These are phyloP conservation scores for Orientallactaga sibirica DNA, from an alignment of 2,797 vertebrate species.

Conservation along the genomic window DNA sequence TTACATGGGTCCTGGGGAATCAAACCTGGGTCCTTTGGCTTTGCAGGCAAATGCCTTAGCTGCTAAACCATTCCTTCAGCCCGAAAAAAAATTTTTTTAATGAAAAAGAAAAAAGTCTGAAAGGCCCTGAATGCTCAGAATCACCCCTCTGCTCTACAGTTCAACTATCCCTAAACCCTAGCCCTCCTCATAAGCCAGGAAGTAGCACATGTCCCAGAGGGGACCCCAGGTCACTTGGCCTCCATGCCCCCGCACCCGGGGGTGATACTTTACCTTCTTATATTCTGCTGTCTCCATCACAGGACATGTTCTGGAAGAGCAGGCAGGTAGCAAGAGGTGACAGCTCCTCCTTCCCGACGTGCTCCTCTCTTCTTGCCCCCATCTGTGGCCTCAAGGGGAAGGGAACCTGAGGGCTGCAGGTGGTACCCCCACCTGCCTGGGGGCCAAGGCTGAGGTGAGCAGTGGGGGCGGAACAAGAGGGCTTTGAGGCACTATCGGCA, in stretches of 20 bases:
- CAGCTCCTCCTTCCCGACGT: too few relatives aligned
- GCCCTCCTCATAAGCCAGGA: not conserved
- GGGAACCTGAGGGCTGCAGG: not conserved
- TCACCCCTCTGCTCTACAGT: not conserved
- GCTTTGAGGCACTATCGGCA: slow-evolving; percentile 87
- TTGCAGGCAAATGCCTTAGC: too few relatives aligned
- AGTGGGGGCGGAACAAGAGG: slow-evolving; percentile 83
- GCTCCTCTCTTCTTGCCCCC: not conserved
- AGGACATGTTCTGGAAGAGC: not conserved
- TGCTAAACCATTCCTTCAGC: too few relatives aligned
- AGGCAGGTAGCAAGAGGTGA: not conserved
- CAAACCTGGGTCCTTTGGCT: too few relatives aligned
- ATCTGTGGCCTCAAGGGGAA: not conserved
- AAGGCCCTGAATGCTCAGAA: fast-evolving
- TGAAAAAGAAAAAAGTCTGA: not conserved
- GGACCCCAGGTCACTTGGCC: fast-evolving
- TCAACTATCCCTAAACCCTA: too few relatives aligned
- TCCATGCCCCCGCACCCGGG: not conserved
- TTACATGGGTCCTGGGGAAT: too few relatives aligned
- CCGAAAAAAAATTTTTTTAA: too few relatives aligned
- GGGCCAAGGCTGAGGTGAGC: not conserved
- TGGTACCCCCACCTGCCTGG: not conserved
- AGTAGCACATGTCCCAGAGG: not conserved
- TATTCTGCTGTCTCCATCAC: not conserved
- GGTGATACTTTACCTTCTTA: not conserved